Conservation (phyloP, 1,140 invertebrate genomes). For the Drosophila sulfurigaster region DNA sequence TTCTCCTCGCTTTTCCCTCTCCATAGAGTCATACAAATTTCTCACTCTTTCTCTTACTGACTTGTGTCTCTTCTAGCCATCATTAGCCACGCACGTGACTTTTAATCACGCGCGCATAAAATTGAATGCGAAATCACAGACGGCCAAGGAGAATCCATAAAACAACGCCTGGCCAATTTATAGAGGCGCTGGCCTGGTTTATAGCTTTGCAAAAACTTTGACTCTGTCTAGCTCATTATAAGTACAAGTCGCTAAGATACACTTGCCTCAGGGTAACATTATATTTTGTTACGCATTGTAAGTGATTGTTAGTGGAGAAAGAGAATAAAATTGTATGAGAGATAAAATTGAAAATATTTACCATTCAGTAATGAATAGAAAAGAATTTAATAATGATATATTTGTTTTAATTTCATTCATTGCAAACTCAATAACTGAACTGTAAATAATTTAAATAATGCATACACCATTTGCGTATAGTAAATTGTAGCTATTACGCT, state of each 20-base stretch:
- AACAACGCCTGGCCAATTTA: constrained; percentile 49
- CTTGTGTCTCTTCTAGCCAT: not conserved
- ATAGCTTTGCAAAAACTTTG: constrained; percentile 42
- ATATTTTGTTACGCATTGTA: not conserved
- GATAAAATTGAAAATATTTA: not conserved
- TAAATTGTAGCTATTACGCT: not conserved
- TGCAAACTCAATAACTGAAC: no score
- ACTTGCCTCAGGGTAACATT: not conserved
- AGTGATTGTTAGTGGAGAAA: not conserved
- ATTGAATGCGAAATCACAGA: constrained; percentile 66
- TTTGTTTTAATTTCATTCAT: no score
- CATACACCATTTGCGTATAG: not conserved
- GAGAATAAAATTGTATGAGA: no score
- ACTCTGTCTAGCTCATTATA: constrained; percentile 45
- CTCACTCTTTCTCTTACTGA: not conserved
- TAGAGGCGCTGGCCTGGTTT: constrained; percentile 52
- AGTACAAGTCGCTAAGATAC: constrained; percentile 9
- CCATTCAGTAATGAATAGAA: no score
- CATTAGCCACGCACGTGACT: constrained; percentile 75
- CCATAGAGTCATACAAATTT: not conserved
- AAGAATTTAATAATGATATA: no score
- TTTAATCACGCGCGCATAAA: constrained; percentile 80
- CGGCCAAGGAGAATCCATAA: constrained; percentile 23
- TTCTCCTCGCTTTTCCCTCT: not conserved
- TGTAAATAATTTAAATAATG: not conserved